Percentiles rank a stretch among this genome's conserved stretches.
phyloP scores from a whole-genome alignment of 2,113 vertebrate genomes.

The Pipra filicauda region DNA sequence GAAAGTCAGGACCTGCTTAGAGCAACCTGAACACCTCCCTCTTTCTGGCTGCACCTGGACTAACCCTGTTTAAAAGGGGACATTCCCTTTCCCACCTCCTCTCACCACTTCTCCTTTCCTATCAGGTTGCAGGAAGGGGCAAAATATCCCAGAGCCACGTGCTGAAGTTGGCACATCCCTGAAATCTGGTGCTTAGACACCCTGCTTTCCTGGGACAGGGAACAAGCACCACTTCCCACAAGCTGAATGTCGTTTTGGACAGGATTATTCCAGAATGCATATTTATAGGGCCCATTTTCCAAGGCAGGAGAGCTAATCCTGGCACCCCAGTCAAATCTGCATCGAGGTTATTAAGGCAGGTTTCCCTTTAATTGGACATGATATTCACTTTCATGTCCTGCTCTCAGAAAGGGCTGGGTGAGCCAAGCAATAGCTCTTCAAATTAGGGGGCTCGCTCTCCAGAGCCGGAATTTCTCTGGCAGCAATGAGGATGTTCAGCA shows the following conservation, averaged over 20 bases:
- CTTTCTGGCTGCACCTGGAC: background rate
- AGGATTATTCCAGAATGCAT: background rate
- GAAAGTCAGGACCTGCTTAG: background rate
- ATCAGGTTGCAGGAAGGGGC: background rate
- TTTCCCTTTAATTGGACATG: background rate
- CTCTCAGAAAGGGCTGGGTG: background rate
- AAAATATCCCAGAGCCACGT: fast-evolving
- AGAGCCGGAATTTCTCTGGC: background rate
- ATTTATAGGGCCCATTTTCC: background rate
- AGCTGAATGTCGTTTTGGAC: background rate
- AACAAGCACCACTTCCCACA: background rate
- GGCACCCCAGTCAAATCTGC: background rate
- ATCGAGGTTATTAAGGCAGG: background rate
- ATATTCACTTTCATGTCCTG: background rate
- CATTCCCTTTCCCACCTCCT: background rate
- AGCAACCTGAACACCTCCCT: background rate
- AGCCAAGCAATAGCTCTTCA: background rate
- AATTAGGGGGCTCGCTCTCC: background rate
- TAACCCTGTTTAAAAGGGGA: background rate
- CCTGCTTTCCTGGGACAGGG: background rate
- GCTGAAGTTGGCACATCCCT: background rate
- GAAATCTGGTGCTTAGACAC: background rate
- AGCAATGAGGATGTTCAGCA: background rate
- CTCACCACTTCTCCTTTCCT: background rate
- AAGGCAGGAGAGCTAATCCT: background rate